Evolutionary conservation across 2,113 vertebrate species (phyloP).

Genomic region (Mesocricetus auratus): DNA sequence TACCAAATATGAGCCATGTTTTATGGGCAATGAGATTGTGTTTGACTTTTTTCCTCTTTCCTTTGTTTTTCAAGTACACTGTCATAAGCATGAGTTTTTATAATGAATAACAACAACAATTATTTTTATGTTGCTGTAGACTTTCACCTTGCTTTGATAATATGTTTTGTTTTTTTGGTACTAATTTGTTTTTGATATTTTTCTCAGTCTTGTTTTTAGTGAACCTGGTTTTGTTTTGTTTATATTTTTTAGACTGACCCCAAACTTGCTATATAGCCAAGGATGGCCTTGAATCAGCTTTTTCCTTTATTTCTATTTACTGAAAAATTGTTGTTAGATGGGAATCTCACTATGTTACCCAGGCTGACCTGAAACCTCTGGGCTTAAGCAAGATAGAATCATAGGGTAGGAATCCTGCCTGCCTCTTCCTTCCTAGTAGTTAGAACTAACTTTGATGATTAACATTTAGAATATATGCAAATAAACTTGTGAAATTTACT

Average conservation of each 20-base stretch:
- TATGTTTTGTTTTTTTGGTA: conserved; percentile 47
- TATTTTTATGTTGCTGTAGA: neutral
- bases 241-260: neutral
- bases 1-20: conserved; percentile 13
- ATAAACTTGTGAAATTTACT: neutral
- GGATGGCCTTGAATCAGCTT: neutral
- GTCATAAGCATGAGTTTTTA: conserved; percentile 47
- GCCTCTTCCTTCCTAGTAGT: neutral
- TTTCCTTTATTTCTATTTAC: neutral
- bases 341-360: neutral
- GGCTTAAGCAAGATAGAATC: neutral
- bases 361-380: neutral
- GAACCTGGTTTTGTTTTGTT: neutral
- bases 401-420: neutral
- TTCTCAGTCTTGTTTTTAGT: conserved; percentile 49
- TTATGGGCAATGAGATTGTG: neutral
- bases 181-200: conserved; percentile 26
- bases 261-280: neutral
- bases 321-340: neutral
- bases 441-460: conserved; percentile 13
- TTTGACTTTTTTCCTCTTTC: neutral
- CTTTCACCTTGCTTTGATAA: neutral
- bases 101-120: neutral
- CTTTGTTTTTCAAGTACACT: conserved; percentile 29
- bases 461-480: conserved; percentile 16